Base-by-base conservation (phyloP, 2,888 invertebrate species). In the Biston stratarius region DNA sequence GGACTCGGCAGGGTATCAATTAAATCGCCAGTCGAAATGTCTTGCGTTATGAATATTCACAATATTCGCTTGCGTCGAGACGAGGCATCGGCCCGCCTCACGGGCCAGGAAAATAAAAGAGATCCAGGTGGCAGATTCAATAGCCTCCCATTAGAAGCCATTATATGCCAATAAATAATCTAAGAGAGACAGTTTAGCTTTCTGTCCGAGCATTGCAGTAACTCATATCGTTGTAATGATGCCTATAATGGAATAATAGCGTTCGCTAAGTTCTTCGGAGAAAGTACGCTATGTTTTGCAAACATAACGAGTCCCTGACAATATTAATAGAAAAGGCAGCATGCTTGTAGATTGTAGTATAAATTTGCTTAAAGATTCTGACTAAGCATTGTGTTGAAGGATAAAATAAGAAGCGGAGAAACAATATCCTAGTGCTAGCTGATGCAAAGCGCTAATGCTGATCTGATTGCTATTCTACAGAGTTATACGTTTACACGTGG, bases 81-180 rank as follows among this genome's bases (percentile, higher is more conserved):
- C 79, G 75, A 76, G 73, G 67, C n/a, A 33, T 42, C 51, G 74
- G 69, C 76, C 79, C 82, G 84, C 86, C 85, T 83, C 77, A 81
- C 74, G 72, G 79, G 79, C 74, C 73, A 69, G 81, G 75, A 83
- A 85, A 87, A 90, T 90, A 88, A 90, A 92, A 88, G 87, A 88
- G 82, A 83, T 83, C 85, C 87, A 89, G 86, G 89, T 92, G 91
- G 90, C 87, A 88, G 87, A 91, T 92, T 91, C 90, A 92, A 94
- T 92, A 91, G 89, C 89, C 87, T 85, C 86, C 91, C 88, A 94
- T 94, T 94, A 94, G 89, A 87, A 88, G 83, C 89, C 88, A 94
- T 94, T 94, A 94, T 91, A 85, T 86, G 89, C 86, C 89, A 89
- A 93, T 94, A 94, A 94, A 94, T 94, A 92, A 90, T 87, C 80